Evolutionary conservation across 2,888 invertebrate genomes (phyloP), one percentile per base, ranked within the genome.

Genomic region (Litoditis marina): DNA sequence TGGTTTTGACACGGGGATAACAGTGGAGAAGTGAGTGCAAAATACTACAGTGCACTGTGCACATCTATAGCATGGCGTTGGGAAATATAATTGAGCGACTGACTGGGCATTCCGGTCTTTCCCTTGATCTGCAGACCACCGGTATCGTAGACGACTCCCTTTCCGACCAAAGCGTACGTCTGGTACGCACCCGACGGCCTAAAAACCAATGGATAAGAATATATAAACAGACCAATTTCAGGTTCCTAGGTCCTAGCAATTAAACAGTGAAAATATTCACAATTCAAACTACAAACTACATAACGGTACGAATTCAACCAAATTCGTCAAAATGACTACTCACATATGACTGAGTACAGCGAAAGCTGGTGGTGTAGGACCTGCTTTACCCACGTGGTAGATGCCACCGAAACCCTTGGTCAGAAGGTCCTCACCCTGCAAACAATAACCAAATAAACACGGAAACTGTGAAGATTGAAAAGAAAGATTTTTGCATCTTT

Each of bases 81-180:
- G n/a, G n/a, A n/a, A n/a, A n/a, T n/a, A n/a, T n/a, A n/a, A n/a
- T n/a, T n/a, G n/a, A n/a, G n/a, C n/a, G 36, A 60, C 70, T 57
- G n/a, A 78, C 80, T 70, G 2, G 81, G 81, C 82, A 82, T 83
- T 47, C 63, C 74, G 19, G 80, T 81, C 87, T 91, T 90, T 42
- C 89, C 88, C 85, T 94, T 94, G 80, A 94, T 90, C 84, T 91
- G 91, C 66, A 93, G 88, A 30, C 93, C 93, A 80, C 93, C 93
- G 70, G 92, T 93, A 82, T 94, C 93, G 83, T 91, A 93, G 5
- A 93, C 92, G 83, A 94, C 92, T 55, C 93, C 93, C 85, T 94
- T 93, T 55, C 93, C 93, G 47, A 93, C 92, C 89, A 92, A 90
- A 1, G 92, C 92, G 64, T 92, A 88, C 1, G 88, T 88, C 68